Base-by-base conservation (phyloP, 2,888 invertebrate species). In the Diabrotica balteata region DNA sequence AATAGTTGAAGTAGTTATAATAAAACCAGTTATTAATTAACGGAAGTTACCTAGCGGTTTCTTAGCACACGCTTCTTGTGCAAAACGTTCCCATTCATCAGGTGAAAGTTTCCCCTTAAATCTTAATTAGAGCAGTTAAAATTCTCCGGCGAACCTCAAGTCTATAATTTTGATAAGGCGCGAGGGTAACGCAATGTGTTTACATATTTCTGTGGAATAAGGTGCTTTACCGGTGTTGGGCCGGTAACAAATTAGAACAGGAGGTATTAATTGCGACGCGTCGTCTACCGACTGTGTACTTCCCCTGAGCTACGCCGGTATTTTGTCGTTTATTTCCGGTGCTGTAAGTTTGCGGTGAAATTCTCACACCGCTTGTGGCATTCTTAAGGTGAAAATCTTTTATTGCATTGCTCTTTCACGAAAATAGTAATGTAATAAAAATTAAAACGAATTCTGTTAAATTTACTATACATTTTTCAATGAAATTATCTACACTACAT, bases 221-320 rank as follows among this genome's bases (percentile, higher is more conserved):
- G 80, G 76, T 80, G 79, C 55, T 54, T 42, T 63, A 46, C 53
- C 61, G 63, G 63, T 63, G 11, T 55, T 44, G 50, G 49, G 50
- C 78, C 76, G 76, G 76, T 78, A 80, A 80, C 80, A 80, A 81
- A 81, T 81, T 81, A 80, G 79, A 77, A 73, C 77, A 76, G 74
- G 69, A 74, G 77, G 77, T 79, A 79, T 78, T 79, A 79, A 80
- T 81, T 79, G 79, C 76, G 75, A 73, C 77, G 76, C 78, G 22
- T n/a, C 73, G 75, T 72, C 44, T n/a, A 45, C 42, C 43, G 42
- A 11, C n/a, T 49, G 9, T 49, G n/a, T n/a, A 32, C n/a, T 8
- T 9, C 7, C 42, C 17, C 53, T n/a, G 52, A 32, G 32, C 32
- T 32, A 32, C 32, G 32, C n/a, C 42, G 7, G 54, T 6, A 54